Evolutionary conservation across 2,888 invertebrate species (phyloP).

Genomic region (Ennomos erosarius): DNA sequence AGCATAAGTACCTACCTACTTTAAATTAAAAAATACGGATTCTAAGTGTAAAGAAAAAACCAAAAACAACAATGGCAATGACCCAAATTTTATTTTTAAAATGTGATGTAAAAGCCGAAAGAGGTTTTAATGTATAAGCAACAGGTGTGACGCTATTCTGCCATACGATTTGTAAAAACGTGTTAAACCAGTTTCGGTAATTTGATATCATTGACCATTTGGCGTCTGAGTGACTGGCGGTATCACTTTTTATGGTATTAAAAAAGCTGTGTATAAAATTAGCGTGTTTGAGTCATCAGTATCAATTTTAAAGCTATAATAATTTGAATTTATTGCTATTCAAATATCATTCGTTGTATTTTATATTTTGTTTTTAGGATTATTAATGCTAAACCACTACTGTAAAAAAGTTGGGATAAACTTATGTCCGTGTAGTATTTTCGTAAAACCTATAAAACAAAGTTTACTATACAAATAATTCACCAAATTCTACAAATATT

Average conservation of each 20-base stretch:
- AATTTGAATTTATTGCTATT: conserved; percentile 21
- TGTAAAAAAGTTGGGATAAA: conserved; percentile 1
- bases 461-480: no score
- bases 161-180: conserved; percentile 42
- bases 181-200: conserved; percentile 38
- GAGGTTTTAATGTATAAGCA: conserved; percentile 39
- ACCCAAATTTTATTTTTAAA: conserved; percentile 15
- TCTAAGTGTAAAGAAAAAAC: no score
- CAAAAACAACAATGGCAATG: conserved; percentile 3
- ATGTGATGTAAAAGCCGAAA: conserved; percentile 10
- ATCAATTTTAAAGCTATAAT: conserved; percentile 19
- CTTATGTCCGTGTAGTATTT: background rate
- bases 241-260: conserved; percentile 30
- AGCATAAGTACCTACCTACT: no score
- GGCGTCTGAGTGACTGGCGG: conserved; percentile 40
- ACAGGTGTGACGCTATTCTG: conserved; percentile 48
- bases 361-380: background rate
- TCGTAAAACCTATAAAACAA: no score
- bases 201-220: conserved; percentile 41
- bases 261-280: conserved; percentile 19
- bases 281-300: conserved; percentile 27
- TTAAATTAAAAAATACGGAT: no score
- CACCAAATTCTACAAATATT: no score
- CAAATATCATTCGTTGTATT: conserved; percentile 8
- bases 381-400: conserved; percentile 7